phyloP scores from a whole-genome alignment of 2,113 vertebrate species.

The Forbesichthys papilliferus region DNA sequence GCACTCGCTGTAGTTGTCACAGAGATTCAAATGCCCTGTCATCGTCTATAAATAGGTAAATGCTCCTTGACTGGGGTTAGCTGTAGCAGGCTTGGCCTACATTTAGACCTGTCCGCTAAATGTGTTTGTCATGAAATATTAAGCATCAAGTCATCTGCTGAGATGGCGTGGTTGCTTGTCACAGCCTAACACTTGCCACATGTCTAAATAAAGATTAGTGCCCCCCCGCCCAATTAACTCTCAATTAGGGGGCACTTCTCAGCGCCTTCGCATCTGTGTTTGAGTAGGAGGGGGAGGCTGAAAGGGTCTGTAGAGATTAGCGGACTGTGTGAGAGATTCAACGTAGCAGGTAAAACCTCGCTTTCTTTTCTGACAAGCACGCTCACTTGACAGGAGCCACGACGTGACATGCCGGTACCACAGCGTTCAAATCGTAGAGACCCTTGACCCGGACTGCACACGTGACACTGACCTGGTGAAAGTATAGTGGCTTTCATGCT shows the following conservation, averaged over 20 bases:
- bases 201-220: conserved; percentile 72
- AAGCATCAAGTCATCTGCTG: conserved; percentile 72
- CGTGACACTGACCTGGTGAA: conserved; percentile 20
- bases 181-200: conserved; percentile 66
- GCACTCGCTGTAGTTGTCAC: conserved; percentile 8
- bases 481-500: conserved; percentile 28
- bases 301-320: not conserved
- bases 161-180: conserved; percentile 58
- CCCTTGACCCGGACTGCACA: not conserved
- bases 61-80: not conserved
- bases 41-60: conserved; percentile 5
- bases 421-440: no score
- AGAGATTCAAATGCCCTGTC: conserved; percentile 10
- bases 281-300: conserved; percentile 41
- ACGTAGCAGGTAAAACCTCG: not conserved
- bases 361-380: conserved; percentile 24
- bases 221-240: conserved; percentile 61
- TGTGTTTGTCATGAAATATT: conserved; percentile 75
- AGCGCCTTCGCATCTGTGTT: conserved; percentile 64
- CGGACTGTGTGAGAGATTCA: not conserved
- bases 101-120: conserved; percentile 20
- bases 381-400: conserved; percentile 31
- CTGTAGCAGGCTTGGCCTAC: not conserved
- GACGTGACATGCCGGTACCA: conserved; percentile 16
- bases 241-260: conserved; percentile 63